Percentiles rank a stretch among this genome's conserved stretches.
These are phyloP conservation scores for Cantharis rufa DNA, from an alignment of 2,888 invertebrate species.

Conservation along the genomic window DNA sequence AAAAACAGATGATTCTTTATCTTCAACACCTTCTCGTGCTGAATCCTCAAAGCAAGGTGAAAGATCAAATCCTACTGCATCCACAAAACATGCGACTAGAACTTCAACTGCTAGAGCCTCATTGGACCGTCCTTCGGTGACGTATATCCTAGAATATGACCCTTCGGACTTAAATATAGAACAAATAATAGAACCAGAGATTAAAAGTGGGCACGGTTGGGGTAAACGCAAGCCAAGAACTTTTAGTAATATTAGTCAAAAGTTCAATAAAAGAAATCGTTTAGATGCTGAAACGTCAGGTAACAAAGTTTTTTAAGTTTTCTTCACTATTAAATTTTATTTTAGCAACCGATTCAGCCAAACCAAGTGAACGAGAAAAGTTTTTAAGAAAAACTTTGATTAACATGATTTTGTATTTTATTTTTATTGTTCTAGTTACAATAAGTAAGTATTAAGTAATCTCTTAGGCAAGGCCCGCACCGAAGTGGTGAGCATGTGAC, in stretches of 20 bases:
- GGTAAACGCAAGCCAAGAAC: not conserved
- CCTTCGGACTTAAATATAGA: not conserved
- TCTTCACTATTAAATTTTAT: not conserved
- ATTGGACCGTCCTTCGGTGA: not conserved
- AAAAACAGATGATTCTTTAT: not conserved
- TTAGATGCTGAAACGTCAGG: not conserved
- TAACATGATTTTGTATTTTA: slow-evolving; percentile 45
- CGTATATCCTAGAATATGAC: not conserved
- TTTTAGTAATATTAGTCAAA: not conserved
- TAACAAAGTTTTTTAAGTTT: not conserved
- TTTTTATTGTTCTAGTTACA: slow-evolving; percentile 44
- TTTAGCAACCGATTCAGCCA: not conserved
- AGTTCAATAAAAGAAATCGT: not conserved
- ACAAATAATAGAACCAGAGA: not conserved
- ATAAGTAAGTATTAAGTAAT: slow-evolving; percentile 39
- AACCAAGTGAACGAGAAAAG: not conserved
- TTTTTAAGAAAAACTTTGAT: not conserved
- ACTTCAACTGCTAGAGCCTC: not conserved
- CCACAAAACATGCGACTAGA: not conserved
- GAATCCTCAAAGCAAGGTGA: not conserved
- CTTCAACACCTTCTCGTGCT: not conserved
- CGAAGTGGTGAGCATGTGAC: too few relatives aligned
- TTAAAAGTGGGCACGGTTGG: not conserved
- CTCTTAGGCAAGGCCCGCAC: too few relatives aligned
- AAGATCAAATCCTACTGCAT: not conserved